Base-by-base conservation (phyloP, 2,888 invertebrate genomes). In the Nebria brevicollis region DNA sequence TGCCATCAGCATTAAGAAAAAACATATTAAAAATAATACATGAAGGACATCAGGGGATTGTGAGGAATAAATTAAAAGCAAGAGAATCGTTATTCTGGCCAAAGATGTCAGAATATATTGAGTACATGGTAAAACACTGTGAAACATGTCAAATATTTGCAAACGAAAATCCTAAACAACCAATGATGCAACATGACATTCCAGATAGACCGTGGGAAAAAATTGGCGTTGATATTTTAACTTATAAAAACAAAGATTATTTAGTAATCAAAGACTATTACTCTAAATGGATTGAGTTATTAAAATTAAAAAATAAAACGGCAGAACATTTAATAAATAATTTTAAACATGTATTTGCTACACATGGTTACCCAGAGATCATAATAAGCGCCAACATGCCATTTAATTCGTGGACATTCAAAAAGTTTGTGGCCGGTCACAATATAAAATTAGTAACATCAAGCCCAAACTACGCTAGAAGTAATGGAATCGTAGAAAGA, bases 401-500 rank as follows among this genome's bases (percentile, higher is more conserved):
- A 1, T 85, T 85, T 80, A 79, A 82, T 41, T 83, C 82, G 72
- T 66, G 13, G 15, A 75, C 83, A 80, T 84, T 85, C 64, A 84
- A 83, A 74, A 20, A 20, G 20, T 20, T 20, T 20, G 20, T 20
- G 20, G 20, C 0, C 20, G 20, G 20, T 20, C 20, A 20, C 20
- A 20, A 20, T 20, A 20, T 20, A 20, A 20, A 0, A 20, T 20
- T 20, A 20, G 2, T 54, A 15, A 84, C 83, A 83, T 80, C 83
- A 70, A 83, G 83, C 72, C 77, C 81, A n/a, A 83, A 83, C 82
- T 80, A 84, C 74, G 70, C 84, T 0, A 80, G 79, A 20, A 42
- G 83, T 72, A 81, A 64, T 83, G 83, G 26, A 84, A 84, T 83
- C 83, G 85, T 79, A 11, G 84, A 86, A 82, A 83, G 82, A 77